Evolutionary conservation across 2,797 vertebrate genomes (phyloP), one percentile per base, ranked within the genome.

Genomic region (Gymnoscopelus microlampas): DNA sequence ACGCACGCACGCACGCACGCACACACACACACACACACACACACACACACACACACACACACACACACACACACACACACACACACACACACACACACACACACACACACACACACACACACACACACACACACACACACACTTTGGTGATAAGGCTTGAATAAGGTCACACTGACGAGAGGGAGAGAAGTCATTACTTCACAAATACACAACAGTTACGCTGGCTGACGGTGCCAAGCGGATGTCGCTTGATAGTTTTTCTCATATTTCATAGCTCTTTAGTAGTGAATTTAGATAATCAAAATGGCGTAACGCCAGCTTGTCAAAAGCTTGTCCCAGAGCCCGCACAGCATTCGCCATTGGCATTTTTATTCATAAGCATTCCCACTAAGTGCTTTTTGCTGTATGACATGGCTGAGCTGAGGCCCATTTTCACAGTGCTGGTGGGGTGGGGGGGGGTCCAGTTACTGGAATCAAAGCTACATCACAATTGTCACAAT

Each of bases 361-460:
- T 71, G 71, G 68, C 73, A 50, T 85, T 90, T 85, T 88, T 89
- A 88, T 88, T 87, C 80, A 80, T 85, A 87, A 83, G 84, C 79
- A 86, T 89, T 91, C 66, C 66, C 79, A 66, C 86, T 91, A 90
- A 93, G 90, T 91, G 91, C 91, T 90, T 91, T 90, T 88, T 88
- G 90, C 87, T 87, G 85, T 91, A 86, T 74, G 84, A 90, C 88
- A 85, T 84, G 81, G 83, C 78, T 75, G 69, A 80, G 71, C 81
- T 58, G 70, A 79, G 62, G 73, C 65, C 80, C 71, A 82, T 86
- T 89, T 89, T 89, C 87, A 84, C 87, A 75, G 84, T 68, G 80
- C 82, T 80, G 76, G 35, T 39, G 35, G 35, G 5, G 35, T 8
- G 39, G 8, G 39, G 8, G 39, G 63, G 79, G 80, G 71, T 86